These are phyloP conservation scores for Mnemiopsis leidyi DNA, from an alignment of 37 sponge, comb jelly and placozoan species.

Conservation along the genomic window DNA sequence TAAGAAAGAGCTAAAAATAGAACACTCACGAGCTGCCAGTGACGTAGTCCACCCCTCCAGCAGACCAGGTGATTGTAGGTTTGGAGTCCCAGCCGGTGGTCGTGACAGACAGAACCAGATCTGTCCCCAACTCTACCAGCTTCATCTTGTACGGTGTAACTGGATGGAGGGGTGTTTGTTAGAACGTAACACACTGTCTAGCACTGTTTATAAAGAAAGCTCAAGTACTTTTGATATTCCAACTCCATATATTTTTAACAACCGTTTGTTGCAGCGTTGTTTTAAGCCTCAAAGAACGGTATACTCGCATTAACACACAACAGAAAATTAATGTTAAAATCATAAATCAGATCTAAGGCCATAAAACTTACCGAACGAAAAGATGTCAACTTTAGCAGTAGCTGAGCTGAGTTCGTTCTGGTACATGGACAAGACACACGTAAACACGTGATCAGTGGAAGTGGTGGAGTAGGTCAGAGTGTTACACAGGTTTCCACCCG, in stretches of 20 bases:
- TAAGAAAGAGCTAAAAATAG: no score
- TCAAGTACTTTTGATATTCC: no score
- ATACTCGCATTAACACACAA: no score
- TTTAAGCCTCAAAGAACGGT: no score
- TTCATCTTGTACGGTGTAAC: not conserved
- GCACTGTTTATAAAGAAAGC: no score
- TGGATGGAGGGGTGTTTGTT: not conserved
- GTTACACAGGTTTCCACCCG: not conserved
- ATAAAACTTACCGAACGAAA: not conserved
- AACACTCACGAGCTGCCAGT: not conserved
- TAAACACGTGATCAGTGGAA: not conserved
- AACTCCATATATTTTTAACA: no score
- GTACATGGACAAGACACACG: slow-evolving; percentile 1
- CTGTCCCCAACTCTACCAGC: not conserved
- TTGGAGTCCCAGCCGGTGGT: not conserved
- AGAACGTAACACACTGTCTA: not conserved
- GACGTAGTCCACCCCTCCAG: not conserved
- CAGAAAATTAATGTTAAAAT: not conserved
- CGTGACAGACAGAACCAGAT: not conserved
- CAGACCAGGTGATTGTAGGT: not conserved
- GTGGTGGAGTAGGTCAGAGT: not conserved
- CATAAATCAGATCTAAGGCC: no score
- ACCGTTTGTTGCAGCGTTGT: no score
- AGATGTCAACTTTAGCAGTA: slow-evolving; percentile 5
- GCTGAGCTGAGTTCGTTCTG: not conserved